Percentiles rank a stretch among this genome's conserved stretches.
Conservation (phyloP, 2,888 invertebrate genomes). For the Pollenia labialis region DNA sequence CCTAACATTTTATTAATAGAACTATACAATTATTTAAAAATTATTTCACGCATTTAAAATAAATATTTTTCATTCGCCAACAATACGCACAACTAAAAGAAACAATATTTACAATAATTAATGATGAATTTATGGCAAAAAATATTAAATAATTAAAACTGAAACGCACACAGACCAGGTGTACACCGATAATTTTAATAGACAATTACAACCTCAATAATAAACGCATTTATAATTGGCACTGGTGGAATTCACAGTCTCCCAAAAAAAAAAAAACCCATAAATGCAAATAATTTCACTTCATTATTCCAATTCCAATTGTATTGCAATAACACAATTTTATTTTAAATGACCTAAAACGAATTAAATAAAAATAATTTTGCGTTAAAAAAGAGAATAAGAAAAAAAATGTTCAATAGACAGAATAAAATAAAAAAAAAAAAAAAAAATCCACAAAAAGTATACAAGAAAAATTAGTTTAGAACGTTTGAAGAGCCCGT, state of each 20-base stretch:
- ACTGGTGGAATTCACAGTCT: neutral
- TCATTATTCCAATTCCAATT: constrained; percentile 3
- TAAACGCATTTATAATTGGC: constrained; percentile 1
- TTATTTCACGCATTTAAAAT: neutral
- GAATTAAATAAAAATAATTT: neutral
- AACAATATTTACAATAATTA: neutral
- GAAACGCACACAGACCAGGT: neutral
- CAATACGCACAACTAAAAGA: neutral
- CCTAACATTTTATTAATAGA: neutral
- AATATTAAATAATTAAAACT: constrained; percentile 33
- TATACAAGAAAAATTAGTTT: constrained; percentile 14
- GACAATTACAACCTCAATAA: constrained; percentile 10
- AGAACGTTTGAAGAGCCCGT: constrained; percentile 14
- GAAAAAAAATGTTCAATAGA: neutral
- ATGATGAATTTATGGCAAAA: constrained; percentile 26
- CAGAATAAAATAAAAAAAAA: neutral
- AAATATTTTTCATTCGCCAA: neutral
- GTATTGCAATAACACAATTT: neutral
- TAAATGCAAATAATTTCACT: constrained; percentile 1
- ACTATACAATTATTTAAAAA: neutral
- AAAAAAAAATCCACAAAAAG: neutral
- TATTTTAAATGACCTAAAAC: neutral
- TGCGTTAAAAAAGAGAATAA: neutral
- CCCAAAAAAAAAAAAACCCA: neutral
- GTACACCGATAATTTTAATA: constrained; percentile 20